Percentiles rank a stretch among this genome's conserved stretches.
Conservation (phyloP, 2,113 vertebrate species). For the Hystrix brachyura region DNA sequence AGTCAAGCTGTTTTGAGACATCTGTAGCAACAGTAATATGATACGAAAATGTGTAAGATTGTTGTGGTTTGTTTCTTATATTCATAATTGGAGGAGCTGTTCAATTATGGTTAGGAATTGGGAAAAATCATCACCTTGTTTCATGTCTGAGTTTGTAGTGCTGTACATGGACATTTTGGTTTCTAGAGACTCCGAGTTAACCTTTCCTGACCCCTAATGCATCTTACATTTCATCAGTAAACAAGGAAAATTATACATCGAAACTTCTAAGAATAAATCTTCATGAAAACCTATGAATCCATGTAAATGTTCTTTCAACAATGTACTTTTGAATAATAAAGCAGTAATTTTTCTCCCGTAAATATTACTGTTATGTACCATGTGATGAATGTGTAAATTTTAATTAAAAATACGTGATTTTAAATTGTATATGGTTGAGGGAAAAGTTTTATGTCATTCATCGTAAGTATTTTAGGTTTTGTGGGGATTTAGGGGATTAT, state of each 20-base stretch:
- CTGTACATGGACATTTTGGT: neutral
- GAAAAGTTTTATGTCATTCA: neutral
- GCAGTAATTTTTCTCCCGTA: neutral
- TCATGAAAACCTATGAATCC: neutral
- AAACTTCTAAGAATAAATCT: constrained; percentile 38
- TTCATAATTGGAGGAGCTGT: neutral
- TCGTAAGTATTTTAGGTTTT: no score
- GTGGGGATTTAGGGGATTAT: no score
- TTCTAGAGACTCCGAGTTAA: neutral
- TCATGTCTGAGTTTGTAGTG: neutral
- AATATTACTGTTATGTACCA: neutral
- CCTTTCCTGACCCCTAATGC: neutral
- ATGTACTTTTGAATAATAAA: constrained; percentile 15
- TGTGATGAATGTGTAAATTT: neutral
- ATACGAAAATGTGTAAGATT: neutral
- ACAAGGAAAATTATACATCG: neutral
- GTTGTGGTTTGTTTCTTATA: neutral
- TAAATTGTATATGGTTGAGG: neutral
- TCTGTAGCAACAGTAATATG: neutral
- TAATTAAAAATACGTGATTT: neutral
- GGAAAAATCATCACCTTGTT: neutral
- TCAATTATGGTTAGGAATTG: neutral
- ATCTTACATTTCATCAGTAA: constrained; percentile 31
- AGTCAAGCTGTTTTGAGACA: neutral
- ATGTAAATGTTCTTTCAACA: neutral